Conservation (phyloP, 2,797 vertebrate species). For the Micropoecilia bifurca region DNA sequence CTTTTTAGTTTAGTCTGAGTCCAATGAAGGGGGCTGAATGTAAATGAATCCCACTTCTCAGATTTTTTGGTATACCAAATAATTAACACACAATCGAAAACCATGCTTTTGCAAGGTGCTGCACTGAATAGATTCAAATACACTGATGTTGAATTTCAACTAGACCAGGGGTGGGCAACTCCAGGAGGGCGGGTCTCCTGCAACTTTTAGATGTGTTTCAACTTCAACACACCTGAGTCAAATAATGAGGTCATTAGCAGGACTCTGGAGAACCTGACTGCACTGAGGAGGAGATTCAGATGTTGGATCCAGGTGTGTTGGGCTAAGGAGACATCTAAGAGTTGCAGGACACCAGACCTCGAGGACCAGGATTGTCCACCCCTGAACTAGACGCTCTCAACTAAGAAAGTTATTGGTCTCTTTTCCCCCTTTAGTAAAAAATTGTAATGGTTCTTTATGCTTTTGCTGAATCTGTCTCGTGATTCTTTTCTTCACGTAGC, state of each 20-base stretch:
- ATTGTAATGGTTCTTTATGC: background rate
- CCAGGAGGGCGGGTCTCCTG: no score
- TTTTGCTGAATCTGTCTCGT: background rate
- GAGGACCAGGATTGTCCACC: no score
- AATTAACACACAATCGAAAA: background rate
- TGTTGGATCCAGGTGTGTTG: no score
- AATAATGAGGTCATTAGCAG: no score
- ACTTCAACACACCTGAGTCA: no score
- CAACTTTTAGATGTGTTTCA: no score
- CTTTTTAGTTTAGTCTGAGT: background rate
- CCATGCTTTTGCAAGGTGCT: background rate
- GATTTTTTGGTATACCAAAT: background rate
- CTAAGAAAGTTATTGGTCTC: background rate
- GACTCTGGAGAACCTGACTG: no score
- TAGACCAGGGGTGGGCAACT: no score
- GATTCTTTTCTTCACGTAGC: background rate
- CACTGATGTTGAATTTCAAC: background rate
- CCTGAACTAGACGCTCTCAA: conserved; percentile 8
- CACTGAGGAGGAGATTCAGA: no score
- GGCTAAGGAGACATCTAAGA: no score
- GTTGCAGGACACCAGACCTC: no score
- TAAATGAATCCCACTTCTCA: background rate
- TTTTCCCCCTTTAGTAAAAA: background rate
- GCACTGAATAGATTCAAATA: background rate
- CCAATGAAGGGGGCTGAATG: background rate